Base-by-base conservation (phyloP, 2,113 vertebrate species). In the Alethe diademata region DNA sequence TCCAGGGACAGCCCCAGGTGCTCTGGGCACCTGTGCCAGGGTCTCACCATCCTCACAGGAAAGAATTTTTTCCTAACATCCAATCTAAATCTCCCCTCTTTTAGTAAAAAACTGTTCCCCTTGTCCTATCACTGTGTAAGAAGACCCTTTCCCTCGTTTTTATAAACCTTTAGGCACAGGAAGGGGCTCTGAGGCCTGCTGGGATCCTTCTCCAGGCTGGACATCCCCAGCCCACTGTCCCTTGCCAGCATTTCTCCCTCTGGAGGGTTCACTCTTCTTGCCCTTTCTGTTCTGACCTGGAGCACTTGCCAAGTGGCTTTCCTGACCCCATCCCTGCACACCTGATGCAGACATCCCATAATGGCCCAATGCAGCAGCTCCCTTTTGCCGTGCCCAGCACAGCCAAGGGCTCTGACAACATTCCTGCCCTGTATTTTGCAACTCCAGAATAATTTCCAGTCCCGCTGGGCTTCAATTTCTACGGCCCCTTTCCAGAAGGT, bases 401-500 rank as follows among this genome's bases (percentile, higher is more conserved):
- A 48, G 4, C 40, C 43, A 19, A 11, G 3, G 10, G 3, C 45
- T 36, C 26, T 26, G n/a, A 20, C 40, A 56, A 2, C 4, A 15
- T 8, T 19, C 79, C 45, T 81, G 40, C 50, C 43, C 8, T 58
- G 0, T 22, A 9, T 43, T 40, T 53, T 45, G 16, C 0, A 3
- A 9, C 7, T 45, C 69, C 48, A 47, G 8, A 8, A 12, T 3
- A 19, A 43, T 19, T 62, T 19, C 38, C 47, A 35, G 12, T 20
- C 48, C 19, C 51, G 53, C n/a, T 5, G 13, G 5, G 25, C 6
- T 48, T 42, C 14, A 33, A 11, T 29, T 75, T 62, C 91, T 43
- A 1, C 31, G 40, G 71, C 57, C 24, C 18, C 0, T 65, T 51
- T 65, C 56, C 45, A 78, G 31, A 40, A 7, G 0, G 0, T 19